A percentile compares a stretch with the other conserved stretches of the same genome.
Evolutionary conservation across 1,140 invertebrate species (phyloP).

Genomic region (Adoxophyes honmai): DNA sequence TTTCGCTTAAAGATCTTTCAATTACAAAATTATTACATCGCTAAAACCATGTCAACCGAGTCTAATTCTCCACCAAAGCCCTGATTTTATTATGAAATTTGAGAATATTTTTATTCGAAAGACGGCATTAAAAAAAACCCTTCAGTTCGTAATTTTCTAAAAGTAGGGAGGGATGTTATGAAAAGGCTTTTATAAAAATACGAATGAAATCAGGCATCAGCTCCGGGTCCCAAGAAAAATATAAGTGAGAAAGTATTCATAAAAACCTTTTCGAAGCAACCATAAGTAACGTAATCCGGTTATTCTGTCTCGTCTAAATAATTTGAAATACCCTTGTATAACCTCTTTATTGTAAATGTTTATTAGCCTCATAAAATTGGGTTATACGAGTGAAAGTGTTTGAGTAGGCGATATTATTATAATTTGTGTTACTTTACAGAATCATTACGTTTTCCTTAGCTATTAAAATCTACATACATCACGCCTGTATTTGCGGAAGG

Average conservation of each 20-base stretch:
- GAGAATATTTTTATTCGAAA: constrained; percentile 22
- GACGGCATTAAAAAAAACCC: constrained; percentile 29
- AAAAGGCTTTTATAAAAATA: constrained; percentile 46
- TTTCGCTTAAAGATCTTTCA: too few relatives aligned
- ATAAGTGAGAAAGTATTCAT: constrained; percentile 32
- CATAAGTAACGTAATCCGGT: constrained; percentile 12
- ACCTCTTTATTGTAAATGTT: constrained; percentile 19
- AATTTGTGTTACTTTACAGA: too few relatives aligned
- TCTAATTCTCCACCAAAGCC: neutral
- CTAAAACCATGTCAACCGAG: constrained; percentile 1
- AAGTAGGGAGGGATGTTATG: constrained; percentile 42
- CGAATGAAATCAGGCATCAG: constrained; percentile 38
- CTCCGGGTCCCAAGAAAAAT: constrained; percentile 42
- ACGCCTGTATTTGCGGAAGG: too few relatives aligned
- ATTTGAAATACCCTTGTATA: neutral
- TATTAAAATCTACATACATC: too few relatives aligned
- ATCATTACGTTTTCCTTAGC: too few relatives aligned
- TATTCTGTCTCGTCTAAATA: too few relatives aligned
- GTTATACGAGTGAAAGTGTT: too few relatives aligned
- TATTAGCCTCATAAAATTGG: too few relatives aligned
- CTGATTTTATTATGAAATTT: neutral
- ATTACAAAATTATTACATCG: neutral
- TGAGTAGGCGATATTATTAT: too few relatives aligned
- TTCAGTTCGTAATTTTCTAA: constrained; percentile 44
- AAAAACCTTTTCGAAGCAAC: constrained; percentile 28